Evolutionary conservation across 2,888 invertebrate genomes (phyloP), one percentile per base, ranked within the genome.

Genomic region (Napeogenes inachia): DNA sequence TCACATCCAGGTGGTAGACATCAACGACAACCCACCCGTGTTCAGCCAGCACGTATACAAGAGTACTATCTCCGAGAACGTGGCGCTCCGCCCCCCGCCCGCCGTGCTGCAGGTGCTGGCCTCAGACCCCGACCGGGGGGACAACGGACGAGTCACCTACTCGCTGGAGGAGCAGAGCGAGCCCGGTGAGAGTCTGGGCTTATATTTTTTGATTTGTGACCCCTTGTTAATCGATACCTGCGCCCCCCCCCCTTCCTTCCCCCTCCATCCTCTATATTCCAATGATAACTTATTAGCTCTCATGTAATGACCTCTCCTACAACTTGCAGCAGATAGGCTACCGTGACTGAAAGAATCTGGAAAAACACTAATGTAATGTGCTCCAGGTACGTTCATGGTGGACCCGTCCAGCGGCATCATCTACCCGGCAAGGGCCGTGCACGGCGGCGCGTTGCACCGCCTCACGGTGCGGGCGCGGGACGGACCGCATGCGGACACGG

Each of bases 1-100:
- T 2, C 92, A 94, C 75, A 93, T 97, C 54, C 94, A 93, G 80
- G 91, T 98, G 10, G 78, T 92, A 35, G 98, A 98, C 80, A 93
- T 95, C n/a, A 98, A 98, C 82, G 98, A 98, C 82, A 97, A 98
- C 84, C 87, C 94, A 0, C 98, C 98, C 0, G 87, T 93, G 54
- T 98, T 98, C 82, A 93, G 92, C 0, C 94, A 95, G 71, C 92
- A 93, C 56, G 92, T 92, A 8, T 98, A 97, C 82, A 93, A 93
- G 71, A 94, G 95, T 1, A 95, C 94, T 0, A 95, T 98, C 13
- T 95, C 96, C 0, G 97, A 98, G 80, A 97, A 96, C 80, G 91
- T 96, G 0, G 93, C 95, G 12, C 82, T 96, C 21, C 93, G 94
- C 76, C 96, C 97, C 0, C 96, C 96, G 0, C 94, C 96, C 0